These are phyloP conservation scores for Drosophila pseudoananassae DNA, from an alignment of 1,140 invertebrate genomes.

Conservation along the genomic window DNA sequence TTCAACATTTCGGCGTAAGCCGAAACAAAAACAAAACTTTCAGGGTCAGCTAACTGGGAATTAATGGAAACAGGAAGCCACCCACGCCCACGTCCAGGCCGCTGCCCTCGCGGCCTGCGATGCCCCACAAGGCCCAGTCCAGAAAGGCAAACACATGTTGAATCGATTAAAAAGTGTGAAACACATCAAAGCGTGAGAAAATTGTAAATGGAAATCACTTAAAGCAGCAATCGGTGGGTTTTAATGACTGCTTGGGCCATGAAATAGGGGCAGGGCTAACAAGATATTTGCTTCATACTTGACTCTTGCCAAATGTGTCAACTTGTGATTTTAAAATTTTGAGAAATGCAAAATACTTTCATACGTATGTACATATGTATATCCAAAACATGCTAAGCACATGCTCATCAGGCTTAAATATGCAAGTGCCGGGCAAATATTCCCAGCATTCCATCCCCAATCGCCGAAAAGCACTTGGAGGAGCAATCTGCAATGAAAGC, in stretches of 20 bases:
- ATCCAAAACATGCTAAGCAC: slow-evolving; percentile 27
- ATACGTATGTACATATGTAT: not conserved
- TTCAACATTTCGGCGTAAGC: slow-evolving; percentile 28
- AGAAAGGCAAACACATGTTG: slow-evolving; percentile 38
- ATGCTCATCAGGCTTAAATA: slow-evolving; percentile 31
- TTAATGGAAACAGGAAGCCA: slow-evolving; percentile 45
- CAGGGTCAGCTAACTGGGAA: slow-evolving; percentile 36
- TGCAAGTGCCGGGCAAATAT: slow-evolving; percentile 27
- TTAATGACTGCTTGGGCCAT: no score
- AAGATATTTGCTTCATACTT: not conserved
- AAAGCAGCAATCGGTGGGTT: not conserved
- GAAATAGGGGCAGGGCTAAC: no score
- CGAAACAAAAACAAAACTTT: slow-evolving; percentile 40
- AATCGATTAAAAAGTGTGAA: slow-evolving; percentile 32
- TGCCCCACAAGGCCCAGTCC: not conserved
- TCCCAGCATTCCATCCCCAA: slow-evolving; percentile 19
- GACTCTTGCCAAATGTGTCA: not conserved
- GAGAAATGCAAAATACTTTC: slow-evolving; percentile 19
- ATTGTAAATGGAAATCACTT: slow-evolving; percentile 18
- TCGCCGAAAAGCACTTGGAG: slow-evolving; percentile 20
- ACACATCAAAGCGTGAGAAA: slow-evolving; percentile 25
- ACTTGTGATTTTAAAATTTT: not conserved
- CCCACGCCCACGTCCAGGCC: not conserved
- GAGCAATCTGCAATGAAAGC: slow-evolving; percentile 28
- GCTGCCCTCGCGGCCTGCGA: not conserved